Conservation (phyloP, 2,113 vertebrate species). For the Microtus oregoni region DNA sequence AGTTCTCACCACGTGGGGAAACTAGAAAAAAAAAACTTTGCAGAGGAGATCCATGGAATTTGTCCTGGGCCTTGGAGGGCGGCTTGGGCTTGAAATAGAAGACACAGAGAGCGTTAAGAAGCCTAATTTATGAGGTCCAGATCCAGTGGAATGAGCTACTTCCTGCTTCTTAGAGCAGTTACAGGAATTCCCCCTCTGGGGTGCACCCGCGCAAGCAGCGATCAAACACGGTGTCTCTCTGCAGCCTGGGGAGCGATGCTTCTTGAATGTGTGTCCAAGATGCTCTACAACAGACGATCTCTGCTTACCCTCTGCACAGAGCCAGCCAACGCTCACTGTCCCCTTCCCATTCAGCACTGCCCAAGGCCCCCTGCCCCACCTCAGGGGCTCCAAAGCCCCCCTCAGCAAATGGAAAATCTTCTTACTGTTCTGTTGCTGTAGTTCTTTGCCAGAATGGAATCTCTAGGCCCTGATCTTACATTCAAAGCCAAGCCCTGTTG, state of each 20-base stretch:
- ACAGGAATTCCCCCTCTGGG: background rate
- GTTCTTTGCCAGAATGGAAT: background rate
- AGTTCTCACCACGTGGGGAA: background rate
- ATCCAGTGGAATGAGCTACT: background rate
- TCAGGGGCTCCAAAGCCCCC: background rate
- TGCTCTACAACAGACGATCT: background rate
- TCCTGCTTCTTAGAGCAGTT: background rate
- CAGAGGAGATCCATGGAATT: background rate
- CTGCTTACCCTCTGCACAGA: background rate
- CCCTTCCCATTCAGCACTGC: background rate
- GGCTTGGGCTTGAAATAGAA: background rate
- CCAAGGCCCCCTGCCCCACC: background rate
- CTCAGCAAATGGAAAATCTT: background rate
- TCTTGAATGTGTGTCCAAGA: background rate
- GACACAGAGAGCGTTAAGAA: background rate
- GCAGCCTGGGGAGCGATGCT: background rate
- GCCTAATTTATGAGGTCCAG: background rate
- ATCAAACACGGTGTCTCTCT: background rate
- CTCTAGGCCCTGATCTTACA: constrained; percentile 34
- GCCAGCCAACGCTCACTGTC: background rate
- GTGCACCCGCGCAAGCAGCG: background rate
- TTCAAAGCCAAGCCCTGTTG: constrained; percentile 32
- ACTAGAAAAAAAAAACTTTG: background rate
- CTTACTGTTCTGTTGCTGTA: background rate
- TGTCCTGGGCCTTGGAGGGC: background rate